phyloP scores from a whole-genome alignment of 2,797 vertebrate genomes.

The Cyprinella venusta region DNA sequence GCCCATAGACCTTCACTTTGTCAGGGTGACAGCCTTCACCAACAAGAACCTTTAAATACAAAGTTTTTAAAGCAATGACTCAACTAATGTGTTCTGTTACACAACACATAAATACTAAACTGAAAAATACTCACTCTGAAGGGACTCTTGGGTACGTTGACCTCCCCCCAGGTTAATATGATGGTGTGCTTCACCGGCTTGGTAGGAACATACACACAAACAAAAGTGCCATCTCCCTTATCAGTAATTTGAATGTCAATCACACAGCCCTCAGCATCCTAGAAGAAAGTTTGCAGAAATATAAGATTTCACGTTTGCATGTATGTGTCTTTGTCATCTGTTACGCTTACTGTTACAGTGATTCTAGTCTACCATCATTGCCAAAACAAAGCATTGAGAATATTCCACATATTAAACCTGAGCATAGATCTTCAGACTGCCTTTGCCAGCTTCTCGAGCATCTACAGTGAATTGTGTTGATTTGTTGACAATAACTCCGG shows the following conservation, averaged over 20 bases:
- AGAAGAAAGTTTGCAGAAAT: constrained; percentile 30
- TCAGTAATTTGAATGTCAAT: constrained; percentile 93
- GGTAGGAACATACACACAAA: constrained; percentile 89
- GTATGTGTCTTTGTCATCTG: neutral
- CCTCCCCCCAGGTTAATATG: constrained; percentile 92
- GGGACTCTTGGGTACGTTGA: constrained; percentile 93
- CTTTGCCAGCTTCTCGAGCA: constrained; percentile 86
- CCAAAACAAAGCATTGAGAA: neutral
- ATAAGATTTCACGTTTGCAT: constrained; percentile 43
- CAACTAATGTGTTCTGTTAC: neutral
- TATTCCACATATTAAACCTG: constrained; percentile 77
- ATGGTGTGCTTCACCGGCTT: constrained; percentile 97
- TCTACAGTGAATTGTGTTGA: constrained; percentile 93
- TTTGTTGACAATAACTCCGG: constrained; percentile 89
- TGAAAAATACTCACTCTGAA: constrained; percentile 83
- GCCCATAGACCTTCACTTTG: constrained; percentile 92
- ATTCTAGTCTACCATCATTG: neutral
- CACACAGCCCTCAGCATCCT: constrained; percentile 91
- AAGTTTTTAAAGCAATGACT: constrained; percentile 28
- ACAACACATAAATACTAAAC: neutral
- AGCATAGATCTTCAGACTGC: constrained; percentile 91
- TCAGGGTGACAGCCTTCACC: constrained; percentile 92
- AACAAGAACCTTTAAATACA: constrained; percentile 83
- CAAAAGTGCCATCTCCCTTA: constrained; percentile 88
- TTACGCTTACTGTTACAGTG: no score